Evolutionary conservation across 2,113 vertebrate species (phyloP).

Genomic region (Eulacestoma nigropectus): DNA sequence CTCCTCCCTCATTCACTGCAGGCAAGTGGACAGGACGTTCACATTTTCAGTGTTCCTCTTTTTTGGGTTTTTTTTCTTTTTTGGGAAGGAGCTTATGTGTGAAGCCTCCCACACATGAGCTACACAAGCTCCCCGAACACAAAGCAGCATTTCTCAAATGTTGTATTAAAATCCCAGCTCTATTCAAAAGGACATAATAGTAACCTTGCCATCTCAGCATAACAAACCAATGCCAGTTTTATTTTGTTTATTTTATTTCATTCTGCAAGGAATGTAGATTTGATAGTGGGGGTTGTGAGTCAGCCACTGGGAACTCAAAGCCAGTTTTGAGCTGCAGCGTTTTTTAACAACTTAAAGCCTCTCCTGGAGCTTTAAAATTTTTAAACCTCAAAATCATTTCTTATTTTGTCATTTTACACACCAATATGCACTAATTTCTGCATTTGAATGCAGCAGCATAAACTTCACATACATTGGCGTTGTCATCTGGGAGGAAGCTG

Average conservation of each 20-base stretch:
- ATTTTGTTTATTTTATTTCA: too few relatives aligned
- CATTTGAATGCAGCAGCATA: neutral
- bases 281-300: neutral
- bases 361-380: neutral
- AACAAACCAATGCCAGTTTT: neutral
- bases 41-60: neutral
- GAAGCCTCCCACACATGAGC: neutral
- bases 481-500: neutral
- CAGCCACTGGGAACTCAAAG: neutral
- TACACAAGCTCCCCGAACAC: neutral
- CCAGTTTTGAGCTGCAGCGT: neutral
- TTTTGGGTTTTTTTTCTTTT: neutral
- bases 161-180: neutral
- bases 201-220: neutral
- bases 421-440: neutral
- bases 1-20: neutral
- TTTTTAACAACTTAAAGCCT: neutral
- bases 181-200: neutral
- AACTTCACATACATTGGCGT: neutral
- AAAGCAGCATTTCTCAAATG: neutral
- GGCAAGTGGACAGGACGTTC: accelerated
- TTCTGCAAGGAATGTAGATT: neutral
- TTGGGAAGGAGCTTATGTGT: neutral
- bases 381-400: neutral
- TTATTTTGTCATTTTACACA: neutral